A percentile compares a stretch with the other conserved stretches of the same genome.
Evolutionary conservation across 2,797 vertebrate species (phyloP).

Genomic region (Ceryle rudis): DNA sequence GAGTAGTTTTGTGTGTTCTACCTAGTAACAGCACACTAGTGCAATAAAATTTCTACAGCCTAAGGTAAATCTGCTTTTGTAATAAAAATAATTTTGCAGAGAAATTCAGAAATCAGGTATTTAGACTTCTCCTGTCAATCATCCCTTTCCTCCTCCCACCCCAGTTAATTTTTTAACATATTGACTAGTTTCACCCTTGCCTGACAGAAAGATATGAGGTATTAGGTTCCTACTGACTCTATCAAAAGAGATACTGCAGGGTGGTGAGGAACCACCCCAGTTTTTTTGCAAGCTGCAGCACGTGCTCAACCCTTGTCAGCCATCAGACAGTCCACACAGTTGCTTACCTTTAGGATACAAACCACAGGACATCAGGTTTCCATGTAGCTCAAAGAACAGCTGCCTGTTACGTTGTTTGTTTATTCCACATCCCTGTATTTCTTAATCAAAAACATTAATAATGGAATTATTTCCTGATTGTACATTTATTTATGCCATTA

Average conservation of each 20-base stretch:
- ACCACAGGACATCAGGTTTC: not conserved
- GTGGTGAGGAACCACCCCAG: accelerated
- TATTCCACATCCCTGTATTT: not conserved
- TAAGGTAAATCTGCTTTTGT: not conserved
- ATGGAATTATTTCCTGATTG: not conserved
- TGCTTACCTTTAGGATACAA: not conserved
- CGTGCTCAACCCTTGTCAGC: not conserved
- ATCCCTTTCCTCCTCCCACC: not conserved
- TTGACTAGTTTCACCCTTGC: not conserved
- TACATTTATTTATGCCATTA: not conserved
- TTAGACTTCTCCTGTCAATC: not conserved
- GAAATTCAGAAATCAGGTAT: not conserved
- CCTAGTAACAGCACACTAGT: not conserved
- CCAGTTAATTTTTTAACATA: not conserved
- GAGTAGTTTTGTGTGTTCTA: not conserved
- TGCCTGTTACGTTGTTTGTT: not conserved
- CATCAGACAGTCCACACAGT: not conserved
- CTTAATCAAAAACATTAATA: not conserved
- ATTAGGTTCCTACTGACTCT: not conserved
- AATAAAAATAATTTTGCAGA: not conserved
- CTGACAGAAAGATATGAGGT: not conserved
- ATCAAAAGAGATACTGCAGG: not conserved
- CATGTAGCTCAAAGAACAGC: not conserved
- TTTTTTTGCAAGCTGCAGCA: not conserved
- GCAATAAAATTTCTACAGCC: not conserved